Conservation (phyloP, 2,888 invertebrate genomes). For the Cabera pusaria region DNA sequence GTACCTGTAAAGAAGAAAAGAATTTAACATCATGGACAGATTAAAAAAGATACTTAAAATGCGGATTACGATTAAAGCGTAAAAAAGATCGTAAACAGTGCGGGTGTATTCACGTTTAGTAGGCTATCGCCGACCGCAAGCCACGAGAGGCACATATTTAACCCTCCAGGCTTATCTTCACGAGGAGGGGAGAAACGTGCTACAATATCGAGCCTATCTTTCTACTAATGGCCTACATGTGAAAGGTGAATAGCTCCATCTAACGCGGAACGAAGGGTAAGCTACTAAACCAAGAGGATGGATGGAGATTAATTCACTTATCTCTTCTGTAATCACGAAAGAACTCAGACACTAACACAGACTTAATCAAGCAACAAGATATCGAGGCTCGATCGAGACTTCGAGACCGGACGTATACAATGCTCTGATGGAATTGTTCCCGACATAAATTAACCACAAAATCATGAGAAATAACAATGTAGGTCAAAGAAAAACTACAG, state of each 20-base stretch:
- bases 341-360: slow-evolving; percentile 8
- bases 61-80: slow-evolving; percentile 38
- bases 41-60: slow-evolving; percentile 27
- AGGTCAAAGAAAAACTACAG: slow-evolving; percentile 9
- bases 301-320: slow-evolving; percentile 54
- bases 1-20: slow-evolving; percentile 42
- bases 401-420: background rate
- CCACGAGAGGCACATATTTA: slow-evolving; percentile 67
- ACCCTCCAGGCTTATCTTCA: slow-evolving; percentile 67
- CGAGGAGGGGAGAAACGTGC: slow-evolving; percentile 54
- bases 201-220: slow-evolving; percentile 73
- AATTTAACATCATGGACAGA: slow-evolving; percentile 26
- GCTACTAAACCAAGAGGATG: slow-evolving; percentile 51
- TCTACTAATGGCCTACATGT: slow-evolving; percentile 75
- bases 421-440: background rate
- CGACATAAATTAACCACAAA: background rate
- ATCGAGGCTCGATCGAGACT: slow-evolving; percentile 1
- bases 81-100: slow-evolving; percentile 43
- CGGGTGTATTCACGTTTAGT: slow-evolving; percentile 45
- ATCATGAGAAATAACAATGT: slow-evolving; percentile 6
- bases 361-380: slow-evolving; percentile 4
- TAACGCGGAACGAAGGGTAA: slow-evolving; percentile 56
- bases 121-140: slow-evolving; percentile 53
- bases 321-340: slow-evolving; percentile 27
- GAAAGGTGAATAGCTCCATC: slow-evolving; percentile 74